Base-by-base conservation (phyloP, 1,140 invertebrate genomes). In the Drosophila mojavensis region DNA sequence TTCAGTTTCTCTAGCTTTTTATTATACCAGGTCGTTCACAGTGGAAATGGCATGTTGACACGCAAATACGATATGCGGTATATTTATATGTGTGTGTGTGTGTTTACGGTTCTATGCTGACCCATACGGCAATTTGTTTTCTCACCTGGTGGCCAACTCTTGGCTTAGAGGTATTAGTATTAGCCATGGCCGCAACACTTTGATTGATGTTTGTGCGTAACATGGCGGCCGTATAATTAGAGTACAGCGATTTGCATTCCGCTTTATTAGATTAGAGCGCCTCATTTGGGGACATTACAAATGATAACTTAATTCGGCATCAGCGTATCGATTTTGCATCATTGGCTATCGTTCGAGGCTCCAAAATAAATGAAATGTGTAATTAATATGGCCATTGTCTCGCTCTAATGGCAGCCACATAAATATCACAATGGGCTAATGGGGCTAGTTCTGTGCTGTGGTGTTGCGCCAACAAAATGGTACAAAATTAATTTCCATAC, bases 41-140 rank as follows among this genome's bases (percentile, higher is more conserved):
- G 62, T 76, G 84, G 83, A 88, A 89, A 88, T 88, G 89, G 84
- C 83, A 80, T 89, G 83, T 88, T 89, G 83, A 88, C 84, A 89
- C 83, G 83, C 84, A 88, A 65, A 60, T 54, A 59, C 48, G 53
- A 71, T 48, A 56, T 43, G 43, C 20, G 24, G 26, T n/a, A 4
- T 5, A 26, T 15, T 26, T 28, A 7, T 17, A 17, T 5, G 43
- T 33, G 43, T 9, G 24, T 36, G 15, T 43, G 39, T 33, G 28
- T 26, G 48, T 10, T 13, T 63, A 50, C 28, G 36, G 50, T 33
- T 51, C 45, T 41, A 45, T 33, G 36, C 75, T 88, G 83, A 89
- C 83, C 82, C 88, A 88, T 45, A 88, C 71, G 84, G 58, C 79
- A 82, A 88, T 86, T 86, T 86, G 79, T 86, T 74, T 74, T 73